These are phyloP conservation scores for Cavia porcellus DNA, from an alignment of 2,113 vertebrate genomes.

Conservation along the genomic window DNA sequence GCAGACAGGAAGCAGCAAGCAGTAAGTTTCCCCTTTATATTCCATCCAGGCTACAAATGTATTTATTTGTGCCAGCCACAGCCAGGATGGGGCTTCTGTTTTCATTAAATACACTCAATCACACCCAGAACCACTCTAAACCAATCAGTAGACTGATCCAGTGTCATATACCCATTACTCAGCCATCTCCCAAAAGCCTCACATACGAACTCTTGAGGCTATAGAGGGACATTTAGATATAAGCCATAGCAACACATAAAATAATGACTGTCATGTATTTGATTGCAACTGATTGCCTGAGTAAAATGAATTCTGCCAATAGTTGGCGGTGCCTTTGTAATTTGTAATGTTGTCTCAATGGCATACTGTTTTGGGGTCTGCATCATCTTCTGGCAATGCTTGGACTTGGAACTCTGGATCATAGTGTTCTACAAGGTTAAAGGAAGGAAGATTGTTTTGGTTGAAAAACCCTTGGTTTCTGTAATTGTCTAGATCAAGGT, in stretches of 20 bases:
- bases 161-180: neutral
- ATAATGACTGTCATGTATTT: neutral
- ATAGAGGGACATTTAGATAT: neutral
- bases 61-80: neutral
- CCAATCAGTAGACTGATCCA: neutral
- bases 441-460: conserved; percentile 31
- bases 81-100: neutral
- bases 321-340: neutral
- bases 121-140: neutral
- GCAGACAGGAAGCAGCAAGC: neutral
- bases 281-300: neutral
- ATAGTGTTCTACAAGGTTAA: conserved; percentile 63
- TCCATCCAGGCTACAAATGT: neutral
- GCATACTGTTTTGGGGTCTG: neutral
- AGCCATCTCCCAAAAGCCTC: neutral
- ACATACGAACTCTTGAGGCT: neutral
- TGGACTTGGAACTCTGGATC: conserved; percentile 47
- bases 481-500: conserved; percentile 46
- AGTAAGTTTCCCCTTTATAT: neutral
- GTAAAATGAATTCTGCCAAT: neutral
- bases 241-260: neutral
- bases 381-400: neutral
- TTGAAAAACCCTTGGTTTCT: conserved; percentile 52
- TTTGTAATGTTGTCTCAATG: neutral
- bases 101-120: neutral